Evolutionary conservation across 1,140 invertebrate genomes (phyloP), one percentile per base, ranked within the genome.

Genomic region (Achroia grisella): DNA sequence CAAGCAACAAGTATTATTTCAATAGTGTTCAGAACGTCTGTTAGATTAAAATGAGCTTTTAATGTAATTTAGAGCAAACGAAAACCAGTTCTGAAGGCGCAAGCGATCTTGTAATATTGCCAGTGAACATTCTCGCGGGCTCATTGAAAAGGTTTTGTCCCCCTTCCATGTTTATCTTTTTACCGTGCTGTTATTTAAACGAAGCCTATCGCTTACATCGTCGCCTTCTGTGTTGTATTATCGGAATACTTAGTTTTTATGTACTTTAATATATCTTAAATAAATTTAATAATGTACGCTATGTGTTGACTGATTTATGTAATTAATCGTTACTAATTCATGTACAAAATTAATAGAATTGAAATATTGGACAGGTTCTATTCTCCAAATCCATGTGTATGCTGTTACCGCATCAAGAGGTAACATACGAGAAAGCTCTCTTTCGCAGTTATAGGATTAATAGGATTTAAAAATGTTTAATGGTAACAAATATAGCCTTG

Each of bases 81-180:
- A 23, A 72, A 23, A 72, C 64, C 58, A 59, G 71, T 66, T 36
- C 30, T 51, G 48, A 44, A 48, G 47, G 59, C 56, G 51, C 48
- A 45, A 37, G 39, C 31, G 29, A 52, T 65, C 65, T 46, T 68
- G 59, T 70, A 70, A 65, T 70, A 69, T 71, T 56, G 62, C 51
- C 61, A 51, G 55, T 56, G 64, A 62, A 74, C 57, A 71, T 76
- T 74, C 66, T 66, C 60, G 59, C 62, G 52, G 56, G 61, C 66
- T 74, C 66, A 72, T 74, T 76, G 62, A 67, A 61, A 59, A 56
- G 56, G 58, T 66, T 75, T 80, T 77, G 75, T 61, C 68, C 60
- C 63, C 62, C 62, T 51, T 55, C 63, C 62, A 56, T 66, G 64
- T 79, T 71, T 74, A 74, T 76, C 70, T 76, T 63, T 69, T 76